Base-by-base conservation (phyloP, 2,113 vertebrate genomes). In the Percina caprodes region DNA sequence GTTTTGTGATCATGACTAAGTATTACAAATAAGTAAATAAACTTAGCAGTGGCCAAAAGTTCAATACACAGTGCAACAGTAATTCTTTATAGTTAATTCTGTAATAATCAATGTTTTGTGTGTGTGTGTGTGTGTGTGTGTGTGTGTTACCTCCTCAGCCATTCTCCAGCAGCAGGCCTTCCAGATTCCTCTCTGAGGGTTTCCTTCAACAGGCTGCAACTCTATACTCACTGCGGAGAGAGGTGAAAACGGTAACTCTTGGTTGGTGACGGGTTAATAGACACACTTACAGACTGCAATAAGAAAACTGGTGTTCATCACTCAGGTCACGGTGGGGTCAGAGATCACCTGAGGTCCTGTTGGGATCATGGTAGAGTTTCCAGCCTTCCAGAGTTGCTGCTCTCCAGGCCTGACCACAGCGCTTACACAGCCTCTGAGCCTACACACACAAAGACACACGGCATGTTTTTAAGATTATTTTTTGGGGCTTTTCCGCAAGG, bases 341-440 rank as follows among this genome's bases (percentile, higher is more conserved):
- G 11, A 49, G 10, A 35, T 84, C 91, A 99, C 98, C 97, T 95
- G 96, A 95, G 52, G 89, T 96, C 90, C 96, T 92, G 87, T 99
- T 99, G 68, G 98, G 97, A 84, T 99, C 98, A 14, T 99, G 97
- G 79, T 99, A 98, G 16, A 99, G 94, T 48, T 99, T 99, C 98
- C 98, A 99, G 61, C 98, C 98, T 92, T 99, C 98, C 74, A 99
- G 95, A 13, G 97, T 99, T 4, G 98, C 98, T 71, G 98, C 98
- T 94, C 98, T 96, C 98, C 98, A 99, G 46, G 98, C 97, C 93
- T 99, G 98, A 82, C 98, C 98, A 83, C 98, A 98, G 35, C 98
- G 96, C 90, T 97, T 98, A 91, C 98, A 99, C 63, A 99, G 91
- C 65, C 98, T 94, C 69, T 99, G 98, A 81, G 98, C 98, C 98